Percentiles rank a stretch among this genome's conserved stretches.
Conservation (phyloP, 2,113 vertebrate species). For the Trichomycterus rosablanca region DNA sequence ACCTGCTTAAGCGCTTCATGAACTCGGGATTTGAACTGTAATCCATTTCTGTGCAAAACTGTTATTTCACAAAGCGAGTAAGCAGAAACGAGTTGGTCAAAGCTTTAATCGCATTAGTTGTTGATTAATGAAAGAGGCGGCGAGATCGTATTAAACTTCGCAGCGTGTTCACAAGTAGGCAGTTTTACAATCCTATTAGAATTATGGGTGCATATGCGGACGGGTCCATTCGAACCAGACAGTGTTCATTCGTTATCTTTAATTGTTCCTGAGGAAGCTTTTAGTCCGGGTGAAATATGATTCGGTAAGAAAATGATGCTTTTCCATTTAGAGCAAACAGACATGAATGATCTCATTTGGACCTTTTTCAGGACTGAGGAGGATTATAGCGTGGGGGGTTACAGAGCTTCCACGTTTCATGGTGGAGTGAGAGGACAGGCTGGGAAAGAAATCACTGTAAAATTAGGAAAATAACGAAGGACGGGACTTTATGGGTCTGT, state of each 20-base stretch:
- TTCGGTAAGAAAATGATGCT: constrained; percentile 59
- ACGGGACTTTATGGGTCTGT: too few species aligned
- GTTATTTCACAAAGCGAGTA: too few species aligned
- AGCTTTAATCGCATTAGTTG: constrained; percentile 55
- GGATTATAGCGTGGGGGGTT: constrained; percentile 36
- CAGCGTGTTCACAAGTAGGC: constrained; percentile 59
- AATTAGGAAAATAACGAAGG: constrained; percentile 23
- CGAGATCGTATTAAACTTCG: constrained; percentile 62
- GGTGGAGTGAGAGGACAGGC: constrained; percentile 36
- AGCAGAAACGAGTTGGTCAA: too few species aligned
- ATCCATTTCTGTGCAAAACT: constrained; percentile 3
- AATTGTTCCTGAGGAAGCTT: constrained; percentile 72
- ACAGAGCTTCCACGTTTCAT: constrained; percentile 25
- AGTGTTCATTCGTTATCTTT: constrained; percentile 69
- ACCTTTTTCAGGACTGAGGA: constrained; percentile 46
- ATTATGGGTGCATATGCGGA: constrained; percentile 62
- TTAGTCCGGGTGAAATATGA: constrained; percentile 65
- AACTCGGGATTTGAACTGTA: too few species aligned
- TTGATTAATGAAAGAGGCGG: constrained; percentile 66
- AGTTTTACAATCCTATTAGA: constrained; percentile 70
- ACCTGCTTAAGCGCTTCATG: too few species aligned
- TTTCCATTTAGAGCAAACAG: constrained; percentile 49
- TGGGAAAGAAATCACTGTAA: constrained; percentile 18
- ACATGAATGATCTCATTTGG: constrained; percentile 50
- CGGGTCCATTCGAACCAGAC: constrained; percentile 60